Evolutionary conservation across 1,140 invertebrate genomes (phyloP).

Genomic region (Yoshiicerus persimilis): DNA sequence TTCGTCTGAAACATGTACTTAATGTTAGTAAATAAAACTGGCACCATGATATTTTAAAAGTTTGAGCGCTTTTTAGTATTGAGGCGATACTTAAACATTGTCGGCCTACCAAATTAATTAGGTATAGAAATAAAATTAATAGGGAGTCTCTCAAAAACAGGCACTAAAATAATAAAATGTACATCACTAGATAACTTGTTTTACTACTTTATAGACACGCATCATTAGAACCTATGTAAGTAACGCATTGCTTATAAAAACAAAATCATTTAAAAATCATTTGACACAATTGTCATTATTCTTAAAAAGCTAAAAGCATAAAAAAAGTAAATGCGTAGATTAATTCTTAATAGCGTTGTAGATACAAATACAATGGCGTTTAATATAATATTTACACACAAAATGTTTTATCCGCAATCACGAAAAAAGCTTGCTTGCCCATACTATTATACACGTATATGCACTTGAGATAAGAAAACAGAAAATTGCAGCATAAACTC

Average conservation of each 20-base stretch:
- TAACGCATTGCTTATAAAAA: constrained; percentile 5
- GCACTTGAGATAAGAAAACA: not conserved
- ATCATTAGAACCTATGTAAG: not conserved
- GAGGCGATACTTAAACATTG: not conserved
- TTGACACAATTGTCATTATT: constrained; percentile 11
- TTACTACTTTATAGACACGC: not conserved
- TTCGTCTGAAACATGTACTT: not conserved
- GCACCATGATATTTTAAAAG: not conserved
- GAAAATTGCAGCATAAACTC: not conserved
- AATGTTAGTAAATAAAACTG: not conserved
- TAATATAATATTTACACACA: not conserved
- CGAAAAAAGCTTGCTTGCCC: not conserved
- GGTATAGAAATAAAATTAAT: not conserved
- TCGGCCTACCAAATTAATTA: not conserved
- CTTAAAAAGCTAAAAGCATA: constrained; percentile 10
- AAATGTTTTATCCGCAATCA: not conserved
- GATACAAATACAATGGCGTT: not conserved
- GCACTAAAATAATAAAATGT: not conserved
- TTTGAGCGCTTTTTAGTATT: not conserved
- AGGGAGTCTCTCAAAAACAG: not conserved
- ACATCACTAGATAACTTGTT: not conserved
- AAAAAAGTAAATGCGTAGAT: constrained; percentile 11
- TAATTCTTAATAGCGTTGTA: constrained; percentile 13
- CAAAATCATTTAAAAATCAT: constrained; percentile 15
- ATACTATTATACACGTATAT: not conserved